These are phyloP conservation scores for Hydrotaea diabolus DNA, from an alignment of 2,888 invertebrate species.

Conservation along the genomic window DNA sequence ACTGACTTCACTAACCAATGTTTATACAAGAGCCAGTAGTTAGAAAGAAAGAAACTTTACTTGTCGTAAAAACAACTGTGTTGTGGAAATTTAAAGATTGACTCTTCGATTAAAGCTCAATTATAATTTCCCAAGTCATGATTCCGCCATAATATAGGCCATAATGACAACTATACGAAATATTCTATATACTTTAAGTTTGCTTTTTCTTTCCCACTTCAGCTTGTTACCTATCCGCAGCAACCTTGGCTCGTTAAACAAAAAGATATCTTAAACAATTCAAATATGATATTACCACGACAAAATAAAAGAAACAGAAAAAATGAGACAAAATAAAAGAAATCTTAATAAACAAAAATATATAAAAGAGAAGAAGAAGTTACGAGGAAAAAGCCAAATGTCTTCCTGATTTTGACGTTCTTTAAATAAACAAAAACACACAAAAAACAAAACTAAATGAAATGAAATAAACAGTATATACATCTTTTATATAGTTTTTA, in stretches of 20 bases:
- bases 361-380: constrained; percentile 64
- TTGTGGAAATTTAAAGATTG: too few species aligned
- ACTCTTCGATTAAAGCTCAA: too few species aligned
- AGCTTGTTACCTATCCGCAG: not conserved
- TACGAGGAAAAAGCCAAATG: constrained; percentile 74
- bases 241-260: constrained; percentile 29
- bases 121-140: too few species aligned
- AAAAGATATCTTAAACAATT: constrained; percentile 22
- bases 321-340: constrained; percentile 8
- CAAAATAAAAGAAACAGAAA: not conserved
- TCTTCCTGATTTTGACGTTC: constrained; percentile 73
- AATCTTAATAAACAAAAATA: not conserved
- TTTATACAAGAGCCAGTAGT: too few species aligned
- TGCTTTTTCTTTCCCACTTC: not conserved
- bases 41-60: too few species aligned
- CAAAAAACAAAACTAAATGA: constrained; percentile 48
- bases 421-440: constrained; percentile 44
- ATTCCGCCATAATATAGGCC: too few species aligned
- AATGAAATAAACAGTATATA: constrained; percentile 57
- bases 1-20: too few species aligned
- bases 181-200: not conserved
- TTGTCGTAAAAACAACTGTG: too few species aligned
- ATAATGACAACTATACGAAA: too few species aligned
- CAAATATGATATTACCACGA: constrained; percentile 17
- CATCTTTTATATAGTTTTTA: constrained; percentile 66